Base-by-base conservation (phyloP, 2,888 invertebrate species). In the Amphipoea oculea region DNA sequence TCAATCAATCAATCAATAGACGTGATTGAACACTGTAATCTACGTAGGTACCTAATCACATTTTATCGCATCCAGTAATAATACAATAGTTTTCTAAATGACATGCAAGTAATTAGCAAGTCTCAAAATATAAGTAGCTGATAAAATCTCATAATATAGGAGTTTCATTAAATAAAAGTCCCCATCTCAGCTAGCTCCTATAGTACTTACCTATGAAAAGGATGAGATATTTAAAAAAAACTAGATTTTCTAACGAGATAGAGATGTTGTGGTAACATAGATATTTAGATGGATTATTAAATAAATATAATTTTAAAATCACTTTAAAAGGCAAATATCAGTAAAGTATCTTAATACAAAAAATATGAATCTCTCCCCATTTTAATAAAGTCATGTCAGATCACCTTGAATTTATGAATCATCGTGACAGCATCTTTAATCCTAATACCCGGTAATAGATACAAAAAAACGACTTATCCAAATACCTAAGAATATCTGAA, bases 361-460 rank as follows among this genome's bases (percentile, higher is more conserved):
- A 63, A 74, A 57, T 42, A 57, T 17, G 4, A 36, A 40, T 23
- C 3, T 68, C 54, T 48, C 2, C 17, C 14, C n/a, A 45, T 51
- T 69, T 65, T 60, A 63, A 83, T 66, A 40, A 60, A 62, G 1
- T 67, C n/a, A 36, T 73, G 45, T 80, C 40, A 74, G 14, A 69
- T 67, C 36, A 80, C 45, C 14, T 66, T 62, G 12, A 84, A 84
- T 66, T 62, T 80, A 73, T 51, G 11, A 75, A 3, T 12, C 62
- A 70, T 14, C 51, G 6, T 68, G 67, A 42, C 4, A 65, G 40
- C 14, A 66, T 81, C 14, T 70, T 62, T 83, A 62, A 70, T 45
- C 12, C 12, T 40, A 14, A 20, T 0, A 54, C 4, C 4, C n/a
- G 17, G 51, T 7, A 42, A 14, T 4, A 36, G 0, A 29, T 29